These are phyloP conservation scores for Lineus longissimus DNA, from an alignment of 1,140 invertebrate species.

Conservation along the genomic window DNA sequence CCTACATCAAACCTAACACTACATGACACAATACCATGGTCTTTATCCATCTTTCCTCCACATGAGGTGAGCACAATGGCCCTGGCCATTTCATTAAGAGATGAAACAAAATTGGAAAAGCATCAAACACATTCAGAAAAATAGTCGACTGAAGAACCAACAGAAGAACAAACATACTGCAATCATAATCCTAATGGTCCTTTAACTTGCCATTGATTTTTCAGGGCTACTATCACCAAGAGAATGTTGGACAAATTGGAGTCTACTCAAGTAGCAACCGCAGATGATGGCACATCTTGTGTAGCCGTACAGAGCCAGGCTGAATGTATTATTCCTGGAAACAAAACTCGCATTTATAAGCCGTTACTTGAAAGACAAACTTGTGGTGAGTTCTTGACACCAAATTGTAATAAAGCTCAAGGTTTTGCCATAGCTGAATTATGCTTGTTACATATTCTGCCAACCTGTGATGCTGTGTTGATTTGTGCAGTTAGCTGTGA, in stretches of 20 bases:
- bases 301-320: slow-evolving; percentile 51
- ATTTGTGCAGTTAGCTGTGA: too few relatives aligned
- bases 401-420: background rate
- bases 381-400: slow-evolving; percentile 55
- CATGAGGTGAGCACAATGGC: too few relatives aligned
- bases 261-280: slow-evolving; percentile 46
- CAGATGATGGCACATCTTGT: slow-evolving; percentile 28
- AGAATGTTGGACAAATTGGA: slow-evolving; percentile 63
- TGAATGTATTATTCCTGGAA: slow-evolving; percentile 65
- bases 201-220: slow-evolving; percentile 27
- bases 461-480: too few relatives aligned
- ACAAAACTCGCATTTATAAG: slow-evolving; percentile 66
- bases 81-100: too few relatives aligned
- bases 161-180: too few relatives aligned
- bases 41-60: too few relatives aligned
- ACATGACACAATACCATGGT: too few relatives aligned
- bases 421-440: background rate
- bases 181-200: too few relatives aligned
- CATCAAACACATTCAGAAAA: too few relatives aligned
- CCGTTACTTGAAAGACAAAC: slow-evolving; percentile 68
- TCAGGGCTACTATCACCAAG: slow-evolving; percentile 69
- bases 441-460: background rate
- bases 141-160: too few relatives aligned
- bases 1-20: too few relatives aligned
- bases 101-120: too few relatives aligned